phyloP scores from a whole-genome alignment of 2,888 invertebrate genomes.

The Fragum fragum region DNA sequence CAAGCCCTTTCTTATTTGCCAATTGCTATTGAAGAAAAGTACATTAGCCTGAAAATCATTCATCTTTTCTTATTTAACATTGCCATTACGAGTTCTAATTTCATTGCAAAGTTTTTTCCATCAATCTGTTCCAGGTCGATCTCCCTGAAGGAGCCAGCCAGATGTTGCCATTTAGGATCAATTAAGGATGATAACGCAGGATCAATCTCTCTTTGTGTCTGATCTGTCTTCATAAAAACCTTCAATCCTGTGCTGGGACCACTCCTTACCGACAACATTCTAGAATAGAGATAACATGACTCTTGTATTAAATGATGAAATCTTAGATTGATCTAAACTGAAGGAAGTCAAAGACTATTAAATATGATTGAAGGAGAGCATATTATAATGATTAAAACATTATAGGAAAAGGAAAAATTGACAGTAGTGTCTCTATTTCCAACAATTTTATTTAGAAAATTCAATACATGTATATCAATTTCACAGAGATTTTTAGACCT shows the following conservation, averaged over 20 bases:
- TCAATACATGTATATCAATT: not conserved
- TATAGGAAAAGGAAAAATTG: too few relatives aligned
- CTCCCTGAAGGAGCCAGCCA: constrained; percentile 94
- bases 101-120: constrained; percentile 97
- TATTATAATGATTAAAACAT: too few relatives aligned
- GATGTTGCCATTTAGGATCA: constrained; percentile 97
- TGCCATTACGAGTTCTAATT: constrained; percentile 98
- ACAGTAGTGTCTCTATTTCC: too few relatives aligned
- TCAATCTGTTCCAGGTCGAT: constrained; percentile 97
- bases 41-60: too few relatives aligned
- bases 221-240: constrained; percentile 92
- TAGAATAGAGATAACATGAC: too few relatives aligned
- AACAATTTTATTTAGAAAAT: not conserved
- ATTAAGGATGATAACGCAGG: constrained; percentile 88
- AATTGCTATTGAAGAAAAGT: too few relatives aligned
- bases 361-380: too few relatives aligned
- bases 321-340: too few relatives aligned
- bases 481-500: not conserved
- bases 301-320: too few relatives aligned
- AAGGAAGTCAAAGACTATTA: too few relatives aligned
- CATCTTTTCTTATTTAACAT: constrained; percentile 61
- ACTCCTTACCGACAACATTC: constrained; percentile 95
- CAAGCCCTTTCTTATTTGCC: too few relatives aligned
- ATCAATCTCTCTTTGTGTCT: constrained; percentile 62
- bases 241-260: constrained; percentile 95